A percentile compares a stretch with the other conserved stretches of the same genome.
Conservation (phyloP, 1,140 invertebrate species). For the Argopecten irradians region DNA sequence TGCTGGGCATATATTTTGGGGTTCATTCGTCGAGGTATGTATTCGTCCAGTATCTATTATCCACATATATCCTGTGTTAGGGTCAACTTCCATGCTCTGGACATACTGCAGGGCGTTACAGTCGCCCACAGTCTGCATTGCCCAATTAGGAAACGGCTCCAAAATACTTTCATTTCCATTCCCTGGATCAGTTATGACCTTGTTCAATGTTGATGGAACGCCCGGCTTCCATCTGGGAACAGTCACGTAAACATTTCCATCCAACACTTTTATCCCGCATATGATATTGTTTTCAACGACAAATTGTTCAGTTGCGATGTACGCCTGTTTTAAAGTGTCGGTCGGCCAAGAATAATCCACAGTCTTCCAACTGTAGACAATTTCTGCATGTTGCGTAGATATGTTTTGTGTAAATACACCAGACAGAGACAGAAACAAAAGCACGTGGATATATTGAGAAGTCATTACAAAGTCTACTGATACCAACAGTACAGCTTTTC, state of each 20-base stretch:
- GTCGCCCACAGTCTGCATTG: constrained; percentile 54
- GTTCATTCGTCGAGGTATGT: neutral
- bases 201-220: constrained; percentile 55
- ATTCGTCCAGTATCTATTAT: constrained; percentile 59
- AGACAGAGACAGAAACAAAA: neutral
- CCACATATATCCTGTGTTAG: constrained; percentile 63
- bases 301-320: constrained; percentile 18
- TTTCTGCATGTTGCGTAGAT: neutral
- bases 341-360: constrained; percentile 50
- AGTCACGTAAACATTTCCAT: constrained; percentile 52
- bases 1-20: constrained; percentile 52
- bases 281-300: constrained; percentile 51
- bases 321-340: neutral
- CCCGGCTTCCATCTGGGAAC: constrained; percentile 63
- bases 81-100: constrained; percentile 65
- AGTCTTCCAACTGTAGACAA: constrained; percentile 40
- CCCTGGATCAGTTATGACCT: constrained; percentile 1
- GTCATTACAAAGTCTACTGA: no score
- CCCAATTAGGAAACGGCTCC: constrained; percentile 58
- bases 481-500: no score
- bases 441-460: neutral
- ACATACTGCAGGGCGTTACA: constrained; percentile 61
- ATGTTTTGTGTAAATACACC: neutral
- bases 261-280: constrained; percentile 54
- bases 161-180: constrained; percentile 38